Conservation (phyloP, 2,113 vertebrate species). For the Panthera leo region DNA sequence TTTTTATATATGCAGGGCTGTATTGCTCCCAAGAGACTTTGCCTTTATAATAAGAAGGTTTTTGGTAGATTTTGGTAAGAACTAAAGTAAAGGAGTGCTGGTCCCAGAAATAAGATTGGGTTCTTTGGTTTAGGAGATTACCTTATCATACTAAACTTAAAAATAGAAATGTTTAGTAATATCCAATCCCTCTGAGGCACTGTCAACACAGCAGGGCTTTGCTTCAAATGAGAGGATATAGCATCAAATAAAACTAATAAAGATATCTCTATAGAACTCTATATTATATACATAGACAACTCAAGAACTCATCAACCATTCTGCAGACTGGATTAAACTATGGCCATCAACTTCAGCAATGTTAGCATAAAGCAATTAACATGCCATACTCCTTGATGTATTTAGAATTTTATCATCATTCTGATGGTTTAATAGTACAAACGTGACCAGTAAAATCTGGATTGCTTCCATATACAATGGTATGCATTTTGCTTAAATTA, state of each 20-base stretch:
- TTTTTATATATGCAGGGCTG: neutral
- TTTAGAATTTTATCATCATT: constrained; percentile 33
- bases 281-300: neutral
- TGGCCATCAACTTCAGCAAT: neutral
- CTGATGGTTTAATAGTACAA: neutral
- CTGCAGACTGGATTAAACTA: constrained; percentile 33
- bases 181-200: neutral
- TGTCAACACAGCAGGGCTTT: neutral
- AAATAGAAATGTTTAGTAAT: neutral
- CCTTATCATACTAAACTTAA: neutral
- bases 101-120: neutral
- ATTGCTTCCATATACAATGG: neutral
- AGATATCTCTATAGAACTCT: neutral
- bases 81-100: neutral
- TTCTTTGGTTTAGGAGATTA: neutral
- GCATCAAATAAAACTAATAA: neutral
- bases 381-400: neutral
- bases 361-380: constrained; percentile 14
- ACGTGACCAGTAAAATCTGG: neutral
- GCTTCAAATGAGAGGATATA: neutral
- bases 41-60: neutral
- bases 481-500: neutral
- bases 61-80: neutral
- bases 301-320: neutral
- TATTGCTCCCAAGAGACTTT: neutral